phyloP scores from a whole-genome alignment of 2,113 vertebrate genomes.

The Tamias sibiricus region DNA sequence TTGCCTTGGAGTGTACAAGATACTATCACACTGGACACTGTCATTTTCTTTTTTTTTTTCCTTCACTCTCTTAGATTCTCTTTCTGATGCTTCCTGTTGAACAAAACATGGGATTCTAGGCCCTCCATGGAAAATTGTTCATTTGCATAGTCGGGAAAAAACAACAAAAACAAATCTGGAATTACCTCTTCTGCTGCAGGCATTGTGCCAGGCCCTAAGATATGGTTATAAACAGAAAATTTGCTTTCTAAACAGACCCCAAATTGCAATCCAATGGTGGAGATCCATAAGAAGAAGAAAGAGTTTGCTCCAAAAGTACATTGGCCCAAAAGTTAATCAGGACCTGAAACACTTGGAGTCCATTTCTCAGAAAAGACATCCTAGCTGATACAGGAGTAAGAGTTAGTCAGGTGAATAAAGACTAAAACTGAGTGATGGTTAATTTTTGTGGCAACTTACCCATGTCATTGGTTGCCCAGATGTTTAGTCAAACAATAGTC shows the following conservation, averaged over 20 bases:
- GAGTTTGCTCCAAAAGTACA: not conserved
- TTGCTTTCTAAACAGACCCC: not conserved
- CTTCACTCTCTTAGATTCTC: not conserved
- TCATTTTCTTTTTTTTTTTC: constrained; percentile 2
- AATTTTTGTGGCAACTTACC: not conserved
- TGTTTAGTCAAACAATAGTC: not conserved
- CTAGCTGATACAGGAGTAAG: not conserved
- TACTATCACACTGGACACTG: no score
- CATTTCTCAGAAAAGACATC: not conserved
- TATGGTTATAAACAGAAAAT: not conserved
- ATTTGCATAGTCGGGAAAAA: not conserved
- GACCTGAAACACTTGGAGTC: not conserved
- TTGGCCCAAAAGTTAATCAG: not conserved
- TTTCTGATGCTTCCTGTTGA: not conserved
- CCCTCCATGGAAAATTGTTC: not conserved
- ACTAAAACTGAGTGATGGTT: not conserved
- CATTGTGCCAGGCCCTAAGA: not conserved
- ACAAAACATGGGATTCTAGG: not conserved
- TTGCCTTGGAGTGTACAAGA: not conserved
- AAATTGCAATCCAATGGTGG: not conserved
- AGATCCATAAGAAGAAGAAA: not conserved
- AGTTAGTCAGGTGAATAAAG: not conserved
- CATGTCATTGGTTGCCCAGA: not conserved
- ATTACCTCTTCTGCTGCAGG: not conserved
- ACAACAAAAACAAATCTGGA: not conserved